phyloP scores from a whole-genome alignment of 2,888 invertebrate genomes.

The Synanthedon tipuliformis region DNA sequence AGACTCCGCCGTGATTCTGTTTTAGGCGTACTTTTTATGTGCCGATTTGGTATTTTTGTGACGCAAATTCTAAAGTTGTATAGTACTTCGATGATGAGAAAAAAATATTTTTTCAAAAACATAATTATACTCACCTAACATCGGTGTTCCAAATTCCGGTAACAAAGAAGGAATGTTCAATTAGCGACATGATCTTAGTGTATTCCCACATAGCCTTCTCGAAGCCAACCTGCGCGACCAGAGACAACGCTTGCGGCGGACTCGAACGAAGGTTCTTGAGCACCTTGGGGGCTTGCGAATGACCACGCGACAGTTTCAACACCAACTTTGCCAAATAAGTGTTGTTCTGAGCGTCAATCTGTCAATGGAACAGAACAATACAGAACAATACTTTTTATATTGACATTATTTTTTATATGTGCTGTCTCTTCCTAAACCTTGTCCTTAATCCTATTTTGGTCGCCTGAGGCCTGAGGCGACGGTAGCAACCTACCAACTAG shows the following conservation, averaged over 20 bases:
- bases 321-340: conserved; percentile 55
- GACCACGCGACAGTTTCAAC: conserved; percentile 54
- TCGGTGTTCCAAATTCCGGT: conserved; percentile 59
- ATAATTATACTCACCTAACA: conserved; percentile 32
- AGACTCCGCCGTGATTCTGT: too few relatives aligned
- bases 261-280: conserved; percentile 45
- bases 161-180: conserved; percentile 59
- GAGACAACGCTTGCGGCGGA: conserved; percentile 49
- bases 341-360: conserved; percentile 65
- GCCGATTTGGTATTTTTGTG: too few relatives aligned
- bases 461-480: too few relatives aligned
- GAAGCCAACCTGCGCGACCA: conserved; percentile 54
- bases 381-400: too few relatives aligned
- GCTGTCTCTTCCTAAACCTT: too few relatives aligned
- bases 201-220: conserved; percentile 66
- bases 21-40: too few relatives aligned
- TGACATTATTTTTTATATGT: too few relatives aligned
- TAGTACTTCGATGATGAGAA: too few relatives aligned
- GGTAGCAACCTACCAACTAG: too few relatives aligned
- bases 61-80: too few relatives aligned
- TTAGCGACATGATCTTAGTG: conserved; percentile 48
- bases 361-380: conserved; percentile 11
- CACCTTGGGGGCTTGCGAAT: conserved; percentile 53
- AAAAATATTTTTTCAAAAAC: too few relatives aligned
- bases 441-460: too few relatives aligned